Evolutionary conservation across 2,888 invertebrate genomes (phyloP).

Genomic region (Beris chalybata): DNA sequence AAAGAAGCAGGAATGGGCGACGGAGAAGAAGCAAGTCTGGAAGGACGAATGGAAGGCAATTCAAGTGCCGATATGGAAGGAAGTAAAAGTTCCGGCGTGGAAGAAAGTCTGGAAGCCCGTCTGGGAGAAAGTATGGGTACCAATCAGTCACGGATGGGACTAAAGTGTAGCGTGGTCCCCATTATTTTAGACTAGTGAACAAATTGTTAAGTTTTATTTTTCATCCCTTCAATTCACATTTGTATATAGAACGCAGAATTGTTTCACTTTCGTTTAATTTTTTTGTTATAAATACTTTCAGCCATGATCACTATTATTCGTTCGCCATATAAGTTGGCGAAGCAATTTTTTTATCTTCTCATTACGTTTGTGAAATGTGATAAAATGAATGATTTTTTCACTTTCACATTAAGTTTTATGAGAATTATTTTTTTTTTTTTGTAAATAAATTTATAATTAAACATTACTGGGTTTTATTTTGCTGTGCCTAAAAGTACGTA

Average conservation of each 20-base stretch:
- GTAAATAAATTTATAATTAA: too few relatives aligned
- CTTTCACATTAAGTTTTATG: too few relatives aligned
- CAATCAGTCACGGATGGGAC: conserved; percentile 56
- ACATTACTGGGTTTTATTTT: too few relatives aligned
- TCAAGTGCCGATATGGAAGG: conserved; percentile 76
- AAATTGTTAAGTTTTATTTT: conserved; percentile 10
- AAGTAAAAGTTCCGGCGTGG: conserved; percentile 69
- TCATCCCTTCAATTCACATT: background rate
- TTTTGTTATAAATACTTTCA: background rate
- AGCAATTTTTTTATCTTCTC: too few relatives aligned
- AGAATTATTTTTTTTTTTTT: too few relatives aligned
- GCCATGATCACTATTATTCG: too few relatives aligned
- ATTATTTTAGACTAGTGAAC: background rate
- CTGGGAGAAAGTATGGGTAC: conserved; percentile 84
- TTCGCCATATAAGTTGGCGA: too few relatives aligned
- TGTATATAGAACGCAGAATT: conserved; percentile 4
- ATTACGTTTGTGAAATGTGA: too few relatives aligned
- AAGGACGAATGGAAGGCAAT: conserved; percentile 69
- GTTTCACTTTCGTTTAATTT: background rate
- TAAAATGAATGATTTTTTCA: too few relatives aligned
- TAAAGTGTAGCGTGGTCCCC: background rate
- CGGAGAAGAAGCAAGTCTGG: conserved; percentile 76
- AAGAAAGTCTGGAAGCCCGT: conserved; percentile 83
- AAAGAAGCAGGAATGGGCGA: conserved; percentile 62
- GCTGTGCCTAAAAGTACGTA: too few relatives aligned